Conservation (phyloP, 2,888 invertebrate genomes). For the Stenodema calcarata region DNA sequence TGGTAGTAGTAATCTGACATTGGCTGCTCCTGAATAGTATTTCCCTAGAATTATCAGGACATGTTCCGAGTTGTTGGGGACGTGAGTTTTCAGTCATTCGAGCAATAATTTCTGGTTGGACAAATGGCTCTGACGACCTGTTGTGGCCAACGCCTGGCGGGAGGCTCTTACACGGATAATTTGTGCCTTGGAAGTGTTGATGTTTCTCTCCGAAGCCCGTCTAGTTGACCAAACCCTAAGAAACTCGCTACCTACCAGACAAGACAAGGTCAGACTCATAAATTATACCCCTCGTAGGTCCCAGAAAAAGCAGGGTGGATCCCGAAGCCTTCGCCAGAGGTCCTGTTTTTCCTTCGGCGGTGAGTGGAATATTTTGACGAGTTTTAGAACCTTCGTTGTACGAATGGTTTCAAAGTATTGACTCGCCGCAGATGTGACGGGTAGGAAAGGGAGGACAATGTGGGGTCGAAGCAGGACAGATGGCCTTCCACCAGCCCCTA, state of each 20-base stretch:
- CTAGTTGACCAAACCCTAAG: not conserved
- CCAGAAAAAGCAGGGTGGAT: not conserved
- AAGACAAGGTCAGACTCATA: slow-evolving; percentile 22
- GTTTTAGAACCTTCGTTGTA: not conserved
- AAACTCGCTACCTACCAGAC: slow-evolving; percentile 17
- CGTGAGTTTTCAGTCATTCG: not conserved
- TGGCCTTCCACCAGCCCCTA: slow-evolving; percentile 17
- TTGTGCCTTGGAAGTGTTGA: slow-evolving; percentile 16
- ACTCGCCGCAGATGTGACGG: slow-evolving; percentile 40
- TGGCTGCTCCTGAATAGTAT: not conserved
- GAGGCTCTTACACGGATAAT: not conserved
- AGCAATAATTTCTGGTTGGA: not conserved
- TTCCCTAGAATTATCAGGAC: too few species aligned
- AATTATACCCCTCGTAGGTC: slow-evolving; percentile 12
- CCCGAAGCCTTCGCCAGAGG: not conserved
- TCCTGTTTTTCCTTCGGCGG: not conserved
- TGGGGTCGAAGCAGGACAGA: slow-evolving; percentile 30
- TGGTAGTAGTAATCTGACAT: too few species aligned
- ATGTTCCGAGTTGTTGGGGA: not conserved
- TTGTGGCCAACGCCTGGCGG: slow-evolving; percentile 3
- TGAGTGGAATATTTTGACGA: slow-evolving; percentile 22
- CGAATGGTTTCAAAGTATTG: slow-evolving; percentile 23
- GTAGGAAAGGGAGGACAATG: slow-evolving; percentile 22
- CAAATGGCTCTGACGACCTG: not conserved
- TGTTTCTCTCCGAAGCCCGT: not conserved